Evolutionary conservation across 2,888 invertebrate genomes (phyloP), one percentile per base, ranked within the genome.

Genomic region (Drosophila diplacantha): DNA sequence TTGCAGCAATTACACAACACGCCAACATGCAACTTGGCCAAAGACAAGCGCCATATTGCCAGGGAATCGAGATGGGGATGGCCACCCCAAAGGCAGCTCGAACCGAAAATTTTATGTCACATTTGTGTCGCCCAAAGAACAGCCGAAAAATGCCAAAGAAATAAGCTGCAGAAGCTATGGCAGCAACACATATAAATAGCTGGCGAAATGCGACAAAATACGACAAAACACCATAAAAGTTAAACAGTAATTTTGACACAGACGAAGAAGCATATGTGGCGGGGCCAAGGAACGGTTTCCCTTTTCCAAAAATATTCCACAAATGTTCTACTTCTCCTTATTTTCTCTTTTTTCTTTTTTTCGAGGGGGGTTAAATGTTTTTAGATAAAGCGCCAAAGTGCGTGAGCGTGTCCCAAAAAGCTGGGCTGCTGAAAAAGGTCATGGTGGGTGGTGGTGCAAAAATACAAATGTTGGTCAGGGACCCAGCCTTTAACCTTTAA

Each of bases 1-100:
- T 83, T 82, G 78, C 83, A 77, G 83, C 78, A 78, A 78, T 78
- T 78, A 82, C 83, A 83, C 71, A 78, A 82, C 81, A 82, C 64
- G 74, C 55, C 72, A 39, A 39, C 39, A 81, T 74, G 61, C 79
- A 81, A 52, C 66, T 59, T 64, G 55, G 57, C 64, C 61, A 58
- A 62, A 77, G 81, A 71, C 73, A 60, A 75, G 61, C 68, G 78
- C 75, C 83, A 82, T 74, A 82, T 74, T 82, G 64, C 39, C 63
- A 54, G 60, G 47, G 46, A 18, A 14, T 18, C n/a, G 29, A 18
- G n/a, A 14, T 56, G 43, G 58, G 11, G 18, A 18, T 35, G 72
- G 66, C 66, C 72, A 61, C 72, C 75, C 72, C 80, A 49, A 64
- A 63, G 55, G 65, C 26, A 14, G 22, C 35, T 46, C 24, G 46